Conservation (phyloP, 2,113 vertebrate species). For the Pristiophorus japonicus region DNA sequence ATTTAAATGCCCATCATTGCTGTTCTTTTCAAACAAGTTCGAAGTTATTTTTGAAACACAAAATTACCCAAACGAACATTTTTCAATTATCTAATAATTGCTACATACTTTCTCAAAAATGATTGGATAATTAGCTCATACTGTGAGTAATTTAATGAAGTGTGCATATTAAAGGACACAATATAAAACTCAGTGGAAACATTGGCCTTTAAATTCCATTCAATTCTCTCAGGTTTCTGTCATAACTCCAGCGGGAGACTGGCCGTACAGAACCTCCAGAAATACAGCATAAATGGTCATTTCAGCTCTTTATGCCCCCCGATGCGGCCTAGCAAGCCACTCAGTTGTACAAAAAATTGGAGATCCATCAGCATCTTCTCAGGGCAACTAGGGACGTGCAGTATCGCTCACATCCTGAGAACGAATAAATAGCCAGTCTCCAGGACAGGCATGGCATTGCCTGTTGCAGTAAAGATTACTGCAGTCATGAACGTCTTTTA, state of each 20-base stretch:
- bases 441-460: background rate
- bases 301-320: background rate
- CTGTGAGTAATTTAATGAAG: background rate
- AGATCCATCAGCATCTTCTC: background rate
- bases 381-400: background rate
- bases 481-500: background rate
- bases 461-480: background rate
- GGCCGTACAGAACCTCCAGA: background rate
- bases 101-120: constrained; percentile 6
- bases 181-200: background rate
- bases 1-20: background rate
- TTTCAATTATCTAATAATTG: constrained; percentile 1
- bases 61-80: background rate
- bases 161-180: background rate
- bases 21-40: background rate
- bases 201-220: background rate
- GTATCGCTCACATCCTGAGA: background rate
- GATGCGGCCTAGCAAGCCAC: background rate
- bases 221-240: background rate
- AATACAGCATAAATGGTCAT: background rate
- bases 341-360: background rate
- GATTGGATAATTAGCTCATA: background rate
- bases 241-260: background rate
- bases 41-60: background rate
- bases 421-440: background rate